Base-by-base conservation (phyloP, 2,888 invertebrate species). In the Hyppa rectilinea region DNA sequence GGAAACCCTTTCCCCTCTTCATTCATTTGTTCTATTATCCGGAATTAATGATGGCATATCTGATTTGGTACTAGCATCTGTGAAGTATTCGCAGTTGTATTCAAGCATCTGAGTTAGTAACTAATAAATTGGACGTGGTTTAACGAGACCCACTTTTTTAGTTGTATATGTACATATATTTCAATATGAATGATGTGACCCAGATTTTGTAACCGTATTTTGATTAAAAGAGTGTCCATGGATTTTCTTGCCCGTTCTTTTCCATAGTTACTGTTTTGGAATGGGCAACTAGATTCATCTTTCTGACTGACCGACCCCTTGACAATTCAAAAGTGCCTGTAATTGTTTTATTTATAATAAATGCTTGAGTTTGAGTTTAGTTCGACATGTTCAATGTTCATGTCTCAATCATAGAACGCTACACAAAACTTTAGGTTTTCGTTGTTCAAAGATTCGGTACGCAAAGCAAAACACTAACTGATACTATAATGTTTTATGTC, bases 21-120 rank as follows among this genome's bases (percentile, higher is more conserved):
- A 47, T 38, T 49, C 58, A 65, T 62, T 70, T 38, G 31, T 47
- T 55, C 40, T 26, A 53, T 60, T 52, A 45, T 64, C 34, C 29
- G 29, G n/a, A 63, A 55, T 59, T 23, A 71, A 49, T 56, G 20
- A 29, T 50, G 17, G 38, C 14, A 26, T 23, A 17, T 36, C 58
- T 40, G 40, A 49, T 17, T 47, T 43, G n/a, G 10, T 50, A 68
- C 59, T 59, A 7, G 26, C 63, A 49, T 60, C 29, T 56, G 31
- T 31, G 12, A 66, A 75, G 55, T 17, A 59, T 71, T 55, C 20
- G 53, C 45, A 59, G 65, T 61, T 61, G 23, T 49, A 14, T 40
- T 60, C 17, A 17, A 49, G 31, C 26, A 38, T 55, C 43, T 61
- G 9, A 56, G 34, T 58, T 53, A 29, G 50, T 17, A 60, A 62